phyloP scores from a whole-genome alignment of 1,140 invertebrate species.

The Drosophila funebris region DNA sequence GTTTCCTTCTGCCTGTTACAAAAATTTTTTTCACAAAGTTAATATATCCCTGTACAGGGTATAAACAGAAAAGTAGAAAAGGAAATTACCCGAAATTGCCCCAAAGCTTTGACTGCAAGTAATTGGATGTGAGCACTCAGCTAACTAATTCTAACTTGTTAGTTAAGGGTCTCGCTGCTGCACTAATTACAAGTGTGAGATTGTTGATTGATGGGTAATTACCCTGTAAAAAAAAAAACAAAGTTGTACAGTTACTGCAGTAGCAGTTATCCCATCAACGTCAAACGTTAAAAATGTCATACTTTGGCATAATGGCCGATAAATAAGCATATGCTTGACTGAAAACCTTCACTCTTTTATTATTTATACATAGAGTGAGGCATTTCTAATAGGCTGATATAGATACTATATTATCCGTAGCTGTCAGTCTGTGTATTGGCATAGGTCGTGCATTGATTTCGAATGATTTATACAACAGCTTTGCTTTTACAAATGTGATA shows the following conservation, averaged over 20 bases:
- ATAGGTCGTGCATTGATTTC: not conserved
- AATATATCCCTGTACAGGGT: too few relatives aligned
- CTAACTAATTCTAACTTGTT: constrained; percentile 6
- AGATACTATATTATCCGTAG: not conserved
- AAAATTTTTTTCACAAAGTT: too few relatives aligned
- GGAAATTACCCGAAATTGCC: constrained; percentile 62
- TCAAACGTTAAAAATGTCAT: constrained; percentile 11
- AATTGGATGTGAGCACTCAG: constrained; percentile 47
- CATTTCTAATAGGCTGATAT: not conserved
- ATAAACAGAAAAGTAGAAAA: too few relatives aligned
- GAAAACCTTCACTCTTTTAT: not conserved
- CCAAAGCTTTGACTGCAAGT: constrained; percentile 16
- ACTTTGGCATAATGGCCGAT: not conserved
- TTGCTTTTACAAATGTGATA: too few relatives aligned
- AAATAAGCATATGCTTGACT: not conserved
- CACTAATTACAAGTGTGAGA: constrained; percentile 64
- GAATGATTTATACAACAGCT: not conserved
- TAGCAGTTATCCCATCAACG: constrained; percentile 17
- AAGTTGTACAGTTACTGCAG: not conserved
- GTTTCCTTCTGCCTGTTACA: too few relatives aligned
- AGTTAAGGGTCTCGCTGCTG: constrained; percentile 32
- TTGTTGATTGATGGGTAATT: constrained; percentile 62
- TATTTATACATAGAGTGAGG: not conserved
- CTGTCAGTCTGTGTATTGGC: not conserved
- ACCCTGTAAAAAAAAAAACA: not conserved